These are phyloP conservation scores for Camponotus vicinus DNA, from an alignment of 1,140 invertebrate species.

Conservation along the genomic window DNA sequence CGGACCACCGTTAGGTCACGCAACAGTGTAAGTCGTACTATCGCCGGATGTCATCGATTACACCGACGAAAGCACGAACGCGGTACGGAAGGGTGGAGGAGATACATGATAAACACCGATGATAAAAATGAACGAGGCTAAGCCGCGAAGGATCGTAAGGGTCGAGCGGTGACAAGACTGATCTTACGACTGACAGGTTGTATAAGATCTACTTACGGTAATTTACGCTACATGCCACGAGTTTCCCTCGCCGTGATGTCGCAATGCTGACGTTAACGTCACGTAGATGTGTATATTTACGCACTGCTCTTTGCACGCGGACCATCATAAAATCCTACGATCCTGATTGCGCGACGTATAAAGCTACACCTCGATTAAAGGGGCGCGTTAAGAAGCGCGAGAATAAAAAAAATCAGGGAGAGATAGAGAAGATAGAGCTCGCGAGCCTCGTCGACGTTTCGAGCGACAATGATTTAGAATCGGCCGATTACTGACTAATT, in stretches of 20 bases:
- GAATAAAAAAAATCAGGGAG: neutral
- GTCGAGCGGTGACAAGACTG: slow-evolving; percentile 38
- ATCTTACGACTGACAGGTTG: slow-evolving; percentile 45
- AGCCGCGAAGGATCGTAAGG: neutral
- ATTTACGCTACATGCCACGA: slow-evolving; percentile 30
- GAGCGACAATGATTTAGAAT: slow-evolving; percentile 37
- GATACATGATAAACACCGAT: slow-evolving; percentile 14
- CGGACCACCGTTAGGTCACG: slow-evolving; percentile 54
- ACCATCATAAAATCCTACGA: slow-evolving; percentile 19
- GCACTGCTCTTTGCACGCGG: neutral
- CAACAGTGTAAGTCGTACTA: slow-evolving; percentile 62
- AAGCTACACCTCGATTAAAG: slow-evolving; percentile 14
- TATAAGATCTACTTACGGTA: slow-evolving; percentile 41
- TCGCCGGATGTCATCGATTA: slow-evolving; percentile 66
- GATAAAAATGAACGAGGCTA: slow-evolving; percentile 36
- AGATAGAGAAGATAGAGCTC: slow-evolving; percentile 8
- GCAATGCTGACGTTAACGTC: slow-evolving; percentile 5
- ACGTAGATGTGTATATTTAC: slow-evolving; percentile 12
- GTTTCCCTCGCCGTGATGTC: neutral
- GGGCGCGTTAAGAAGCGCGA: neutral
- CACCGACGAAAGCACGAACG: slow-evolving; percentile 36
- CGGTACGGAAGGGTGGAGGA: neutral
- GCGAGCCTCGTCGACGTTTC: neutral
- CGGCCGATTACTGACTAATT: slow-evolving; percentile 35
- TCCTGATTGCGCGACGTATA: slow-evolving; percentile 14